Evolutionary conservation across 2,888 invertebrate species (phyloP), one percentile per base, ranked within the genome.

Genomic region (Morpho deidamia): DNA sequence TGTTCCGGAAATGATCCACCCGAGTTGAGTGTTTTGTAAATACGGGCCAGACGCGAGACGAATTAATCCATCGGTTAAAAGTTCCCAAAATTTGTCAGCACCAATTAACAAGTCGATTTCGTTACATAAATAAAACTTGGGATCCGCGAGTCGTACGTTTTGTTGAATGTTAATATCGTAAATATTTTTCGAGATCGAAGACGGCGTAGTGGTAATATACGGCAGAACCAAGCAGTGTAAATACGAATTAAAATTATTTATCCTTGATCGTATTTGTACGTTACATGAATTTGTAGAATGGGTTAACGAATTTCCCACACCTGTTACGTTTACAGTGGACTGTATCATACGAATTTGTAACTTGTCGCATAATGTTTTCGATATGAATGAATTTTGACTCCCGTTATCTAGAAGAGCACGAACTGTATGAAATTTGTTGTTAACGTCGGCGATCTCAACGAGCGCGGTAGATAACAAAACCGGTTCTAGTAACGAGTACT

Each of bases 1-100:
- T 9, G 60, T 53, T 8, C 65, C 66, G 0, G 64, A 58, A 4
- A 68, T 44, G 1, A 66, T 42, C 64, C 65, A 68, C 0, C 66
- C 67, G 47, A 65, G 45, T 11, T 51, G 38, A 7, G 65, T 61
- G 37, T 65, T 57, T 39, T 61, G 60, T 40, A 66, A 44, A 39
- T 44, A 63, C 5, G 65, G 66, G 7, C 64, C 63, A 12, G 34
- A 56, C 33, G 44, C 46, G 44, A 68, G 50, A 12, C 47, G 52
- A 9, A 65, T 59, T 46, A 53, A 57, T 4, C 47, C 53, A 7
- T 54, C 9, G 5, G n/a, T 41, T 11, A 64, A 44, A 33, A 64
- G 51, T 9, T 64, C 61, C 63, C 64, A 64, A 49, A 61, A 61
- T 8, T 44, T 40, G 52, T 61, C 58, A 12, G 62, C 61, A 9